A percentile compares a stretch with the other conserved stretches of the same genome.
These are phyloP conservation scores for Sarcophaga peregrina DNA, from an alignment of 1,140 invertebrate genomes.

Conservation along the genomic window DNA sequence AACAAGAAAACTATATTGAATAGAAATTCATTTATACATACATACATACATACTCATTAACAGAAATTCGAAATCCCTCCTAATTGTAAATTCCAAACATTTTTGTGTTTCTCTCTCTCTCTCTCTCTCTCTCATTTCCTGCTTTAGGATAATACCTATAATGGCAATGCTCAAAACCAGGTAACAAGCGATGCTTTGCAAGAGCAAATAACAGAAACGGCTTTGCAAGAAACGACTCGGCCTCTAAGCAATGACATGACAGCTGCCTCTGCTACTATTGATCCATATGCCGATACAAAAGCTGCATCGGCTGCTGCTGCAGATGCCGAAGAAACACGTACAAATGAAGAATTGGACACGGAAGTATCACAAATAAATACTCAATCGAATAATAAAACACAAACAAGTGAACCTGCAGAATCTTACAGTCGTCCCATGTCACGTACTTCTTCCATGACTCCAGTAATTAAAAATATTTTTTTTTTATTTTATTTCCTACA, in stretches of 20 bases:
- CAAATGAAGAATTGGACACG: constrained; percentile 64
- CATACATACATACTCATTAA: constrained; percentile 14
- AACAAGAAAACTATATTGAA: not conserved
- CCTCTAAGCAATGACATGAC: constrained; percentile 39
- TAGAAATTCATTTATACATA: constrained; percentile 21
- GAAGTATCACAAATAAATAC: constrained; percentile 67
- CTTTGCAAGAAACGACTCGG: not conserved
- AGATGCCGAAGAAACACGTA: constrained; percentile 57
- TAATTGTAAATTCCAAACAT: constrained; percentile 54
- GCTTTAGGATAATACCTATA: constrained; percentile 43
- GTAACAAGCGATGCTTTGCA: constrained; percentile 30
- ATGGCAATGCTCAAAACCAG: constrained; percentile 45
- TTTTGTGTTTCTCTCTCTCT: constrained; percentile 42
- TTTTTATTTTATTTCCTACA: not conserved
- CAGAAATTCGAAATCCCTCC: constrained; percentile 19
- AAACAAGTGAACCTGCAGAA: constrained; percentile 60
- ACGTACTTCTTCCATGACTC: constrained; percentile 67
- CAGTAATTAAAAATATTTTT: constrained; percentile 60
- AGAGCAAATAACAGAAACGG: constrained; percentile 38
- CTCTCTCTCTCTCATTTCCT: constrained; percentile 45
- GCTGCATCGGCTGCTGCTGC: constrained; percentile 44
- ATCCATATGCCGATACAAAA: constrained; percentile 19
- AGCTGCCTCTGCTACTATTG: constrained; percentile 42
- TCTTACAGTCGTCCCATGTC: constrained; percentile 66
- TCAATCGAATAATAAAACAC: constrained; percentile 63